Conservation (phyloP, 37 sponge, comb jelly and placozoan genomes). For the Beroe ovata region DNA sequence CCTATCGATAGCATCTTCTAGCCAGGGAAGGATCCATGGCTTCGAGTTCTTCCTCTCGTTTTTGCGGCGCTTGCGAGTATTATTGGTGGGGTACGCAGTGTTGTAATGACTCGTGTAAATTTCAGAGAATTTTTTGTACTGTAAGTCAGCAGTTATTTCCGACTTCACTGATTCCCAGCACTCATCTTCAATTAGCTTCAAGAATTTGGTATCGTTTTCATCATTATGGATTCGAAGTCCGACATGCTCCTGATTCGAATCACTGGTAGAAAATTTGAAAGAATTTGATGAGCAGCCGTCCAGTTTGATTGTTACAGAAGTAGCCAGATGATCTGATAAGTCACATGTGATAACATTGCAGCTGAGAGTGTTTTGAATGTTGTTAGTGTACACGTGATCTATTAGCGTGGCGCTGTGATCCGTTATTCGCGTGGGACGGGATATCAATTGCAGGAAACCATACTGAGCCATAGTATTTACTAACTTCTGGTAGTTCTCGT, state of each 20-base stretch:
- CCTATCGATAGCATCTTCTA: not conserved
- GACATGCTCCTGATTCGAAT: not conserved
- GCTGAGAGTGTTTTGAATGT: not conserved
- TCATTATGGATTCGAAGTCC: not conserved
- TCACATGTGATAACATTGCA: not conserved
- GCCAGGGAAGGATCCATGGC: slow-evolving; percentile 19
- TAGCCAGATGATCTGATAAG: not conserved
- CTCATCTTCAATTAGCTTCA: not conserved
- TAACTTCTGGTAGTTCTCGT: not conserved
- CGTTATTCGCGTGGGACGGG: not conserved
- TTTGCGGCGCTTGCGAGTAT: not conserved
- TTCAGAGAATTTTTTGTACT: not conserved
- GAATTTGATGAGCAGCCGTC: not conserved
- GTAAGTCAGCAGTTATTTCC: not conserved
- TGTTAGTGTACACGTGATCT: not conserved
- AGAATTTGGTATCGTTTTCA: not conserved
- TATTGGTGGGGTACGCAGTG: not conserved
- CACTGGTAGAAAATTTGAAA: not conserved
- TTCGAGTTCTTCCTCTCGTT: not conserved
- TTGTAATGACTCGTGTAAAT: not conserved
- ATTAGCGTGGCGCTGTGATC: not conserved
- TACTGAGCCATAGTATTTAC: not conserved
- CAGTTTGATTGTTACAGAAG: not conserved
- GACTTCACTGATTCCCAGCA: not conserved
- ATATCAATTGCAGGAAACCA: not conserved